Evolutionary conservation across 2,888 invertebrate species (phyloP), one percentile per base, ranked within the genome.

Genomic region (Andrena haemorrhoa): DNA sequence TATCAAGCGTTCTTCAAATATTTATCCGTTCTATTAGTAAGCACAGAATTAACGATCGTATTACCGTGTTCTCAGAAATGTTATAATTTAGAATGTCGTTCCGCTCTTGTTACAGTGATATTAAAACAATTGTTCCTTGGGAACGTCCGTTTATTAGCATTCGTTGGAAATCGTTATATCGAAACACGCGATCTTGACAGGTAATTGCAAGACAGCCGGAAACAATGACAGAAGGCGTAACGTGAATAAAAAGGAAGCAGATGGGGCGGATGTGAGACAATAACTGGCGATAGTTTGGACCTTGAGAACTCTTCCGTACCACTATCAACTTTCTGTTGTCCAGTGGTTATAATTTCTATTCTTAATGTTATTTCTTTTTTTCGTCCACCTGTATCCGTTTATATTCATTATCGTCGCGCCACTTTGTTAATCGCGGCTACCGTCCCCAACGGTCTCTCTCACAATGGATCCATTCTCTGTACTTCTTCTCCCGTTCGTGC

Each of bases 251-350:
- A 61, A 68, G 75, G 82, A 79, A 79, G 64, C 85, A 72, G 74
- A 58, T 84, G 82, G 65, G 66, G 53, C 76, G 84, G 84, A 84
- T 84, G 76, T 69, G 64, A 78, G 58, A 56, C 33, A 66, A 80
- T 51, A 65, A 68, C 56, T 31, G 60, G 20, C 35, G 68, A 75
- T 78, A 74, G 60, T 63, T 56, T 51, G 64, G 31, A 53, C 64
- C 81, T 79, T 66, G 75, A 61, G 51, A 81, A 73, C 66, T 63
- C 65, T 81, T 72, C 35, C 41, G 20, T 26, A 26, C 2, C 70
- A 1, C 63, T 68, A 47, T 79, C 65, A 70, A 72, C 71, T 81
- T 84, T 72, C 56, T 56, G 16, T 47, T 29, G 33, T 51, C 10
- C 23, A 10, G 16, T 29, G 51, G 12, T 41, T 26, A 51, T 63